Base-by-base conservation (phyloP, 1,140 invertebrate species). In the Drosophila tani region DNA sequence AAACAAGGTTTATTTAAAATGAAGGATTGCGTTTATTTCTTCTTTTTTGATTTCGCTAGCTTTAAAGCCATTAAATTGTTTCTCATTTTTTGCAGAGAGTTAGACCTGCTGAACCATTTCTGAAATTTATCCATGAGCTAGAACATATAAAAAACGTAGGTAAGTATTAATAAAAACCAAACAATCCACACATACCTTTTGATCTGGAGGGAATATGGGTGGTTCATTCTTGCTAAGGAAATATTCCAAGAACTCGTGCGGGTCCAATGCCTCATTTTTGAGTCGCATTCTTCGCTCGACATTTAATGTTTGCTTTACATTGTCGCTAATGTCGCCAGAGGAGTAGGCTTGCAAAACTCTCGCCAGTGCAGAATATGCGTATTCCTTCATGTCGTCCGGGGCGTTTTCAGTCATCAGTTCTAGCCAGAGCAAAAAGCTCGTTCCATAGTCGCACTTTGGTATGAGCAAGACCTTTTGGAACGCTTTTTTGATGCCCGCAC, bases 371-470 rank as follows among this genome's bases (percentile, higher is more conserved):
- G 96, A 95, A 7, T 96, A 91, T 63, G 96, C 94, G 43, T 97
- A 93, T 55, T 94, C 92, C 11, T 94, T 64, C 35, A 91, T 53
- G 24, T 79, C 75, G 27, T 96, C 93, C 27, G 95, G 92, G 41
- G 95, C 92, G 80, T 94, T 94, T 53, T 93, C 91, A 85, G 94
- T 94, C 41, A 96, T 68, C 12, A 94, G 77, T 70, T 94, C 92
- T 76, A 95, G 94, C 94, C 95, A 95, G 91, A 94, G 94, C 78
- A 94, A 64, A 79, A 95, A 94, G 14, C 95, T 77, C 0, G 94
- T 95, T 14, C 94, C 95, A 91, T 96, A 97, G 74, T 97, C 96
- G 17, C 95, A 95, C 63, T 94, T 93, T 2, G 88, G 86, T n/a
- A 92, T 78, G 5, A 93, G 59, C n/a, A 91, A 6, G 2, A 92